Conservation (phyloP, 1,140 invertebrate species). For the Mactra quadrangularis region DNA sequence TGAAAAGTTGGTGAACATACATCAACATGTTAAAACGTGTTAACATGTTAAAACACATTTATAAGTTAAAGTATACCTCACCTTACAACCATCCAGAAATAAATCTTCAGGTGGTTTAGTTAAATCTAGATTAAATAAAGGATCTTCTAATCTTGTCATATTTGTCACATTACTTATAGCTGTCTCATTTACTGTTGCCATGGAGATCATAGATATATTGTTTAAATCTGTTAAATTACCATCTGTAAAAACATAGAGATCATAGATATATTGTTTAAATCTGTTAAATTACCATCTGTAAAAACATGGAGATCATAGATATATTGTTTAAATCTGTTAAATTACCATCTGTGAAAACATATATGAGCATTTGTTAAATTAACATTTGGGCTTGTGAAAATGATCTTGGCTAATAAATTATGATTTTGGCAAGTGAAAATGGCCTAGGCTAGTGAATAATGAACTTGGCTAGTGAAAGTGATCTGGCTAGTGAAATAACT, state of each 20-base stretch:
- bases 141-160: conserved; percentile 36
- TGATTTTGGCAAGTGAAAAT: no score
- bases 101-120: conserved; percentile 85
- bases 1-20: no score
- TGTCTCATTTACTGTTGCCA: conserved; percentile 75
- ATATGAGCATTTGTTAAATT: no score
- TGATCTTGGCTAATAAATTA: no score
- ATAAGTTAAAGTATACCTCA: conserved; percentile 75
- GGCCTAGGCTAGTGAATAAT: no score
- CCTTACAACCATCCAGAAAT: conserved; percentile 93
- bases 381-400: no score
- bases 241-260: neutral
- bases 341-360: neutral
- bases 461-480: no score
- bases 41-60: no score
- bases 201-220: conserved; percentile 72
- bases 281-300: conserved; percentile 48
- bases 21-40: no score
- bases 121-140: conserved; percentile 75
- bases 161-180: conserved; percentile 44
- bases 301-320: conserved; percentile 69
- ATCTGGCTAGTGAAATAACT: no score
- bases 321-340: conserved; percentile 77
- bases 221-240: conserved; percentile 72
- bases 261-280: conserved; percentile 76